These are phyloP conservation scores for Dastarcus helophoroides DNA, from an alignment of 2,888 invertebrate species.

Conservation along the genomic window DNA sequence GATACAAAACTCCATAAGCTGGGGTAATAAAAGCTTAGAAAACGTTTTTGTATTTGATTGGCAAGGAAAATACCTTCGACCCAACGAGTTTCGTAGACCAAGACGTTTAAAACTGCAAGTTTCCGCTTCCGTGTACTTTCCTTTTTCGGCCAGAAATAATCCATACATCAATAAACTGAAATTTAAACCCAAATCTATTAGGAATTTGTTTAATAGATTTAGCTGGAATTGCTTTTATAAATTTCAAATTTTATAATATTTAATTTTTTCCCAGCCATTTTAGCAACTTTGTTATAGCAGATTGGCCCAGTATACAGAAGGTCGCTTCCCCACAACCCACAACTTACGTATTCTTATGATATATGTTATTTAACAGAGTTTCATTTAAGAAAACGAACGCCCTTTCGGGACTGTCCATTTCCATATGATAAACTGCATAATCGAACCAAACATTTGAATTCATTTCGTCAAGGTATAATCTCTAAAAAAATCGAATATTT, in stretches of 20 bases:
- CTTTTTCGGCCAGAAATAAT: constrained; percentile 23
- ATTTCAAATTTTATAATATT: no score
- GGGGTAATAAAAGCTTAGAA: no score
- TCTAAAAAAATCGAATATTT: constrained; percentile 20
- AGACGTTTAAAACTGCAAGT: constrained; percentile 29
- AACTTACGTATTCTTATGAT: constrained; percentile 27
- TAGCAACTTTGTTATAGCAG: no score
- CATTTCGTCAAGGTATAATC: constrained; percentile 23
- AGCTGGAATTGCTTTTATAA: background rate
- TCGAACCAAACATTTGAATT: constrained; percentile 31
- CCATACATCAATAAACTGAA: constrained; percentile 28
- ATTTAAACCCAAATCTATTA: no score
- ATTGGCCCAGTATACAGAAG: no score
- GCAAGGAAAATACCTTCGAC: constrained; percentile 31
- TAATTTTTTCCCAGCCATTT: no score
- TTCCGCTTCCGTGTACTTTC: constrained; percentile 28
- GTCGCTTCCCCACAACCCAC: no score
- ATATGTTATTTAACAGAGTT: constrained; percentile 22
- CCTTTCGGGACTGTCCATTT: constrained; percentile 22
- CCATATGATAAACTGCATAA: constrained; percentile 30
- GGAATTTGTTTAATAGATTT: no score
- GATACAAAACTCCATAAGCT: constrained; percentile 26
- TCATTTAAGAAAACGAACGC: constrained; percentile 30
- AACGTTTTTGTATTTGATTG: no score
- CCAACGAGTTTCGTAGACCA: constrained; percentile 26